Conservation (phyloP, 2,797 vertebrate genomes). For the Danio kyathit region DNA sequence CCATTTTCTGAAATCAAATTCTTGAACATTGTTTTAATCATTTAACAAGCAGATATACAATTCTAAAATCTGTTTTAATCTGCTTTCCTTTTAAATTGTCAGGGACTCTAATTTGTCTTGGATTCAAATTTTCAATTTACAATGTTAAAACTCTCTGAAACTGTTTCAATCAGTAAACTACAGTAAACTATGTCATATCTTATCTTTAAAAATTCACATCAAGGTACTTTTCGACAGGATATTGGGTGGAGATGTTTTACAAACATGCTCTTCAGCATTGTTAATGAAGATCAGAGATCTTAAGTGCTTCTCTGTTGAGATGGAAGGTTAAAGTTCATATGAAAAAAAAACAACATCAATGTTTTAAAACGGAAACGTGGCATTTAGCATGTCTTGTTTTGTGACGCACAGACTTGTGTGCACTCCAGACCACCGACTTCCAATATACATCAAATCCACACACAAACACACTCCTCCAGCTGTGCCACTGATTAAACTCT, state of each 20-base stretch:
- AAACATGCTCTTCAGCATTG: neutral
- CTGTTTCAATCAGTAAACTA: neutral
- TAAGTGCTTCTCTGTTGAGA: neutral
- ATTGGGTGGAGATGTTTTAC: neutral
- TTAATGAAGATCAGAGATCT: neutral
- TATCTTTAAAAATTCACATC: constrained; percentile 7
- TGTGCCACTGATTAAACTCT: constrained; percentile 52
- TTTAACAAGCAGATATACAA: too few species aligned
- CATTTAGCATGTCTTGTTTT: neutral
- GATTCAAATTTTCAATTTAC: neutral
- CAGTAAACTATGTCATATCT: neutral
- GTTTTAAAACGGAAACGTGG: neutral
- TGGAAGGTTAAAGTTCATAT: neutral
- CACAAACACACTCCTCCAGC: constrained; percentile 35
- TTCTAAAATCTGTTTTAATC: too few species aligned
- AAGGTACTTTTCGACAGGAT: neutral
- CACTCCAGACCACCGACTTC: neutral
- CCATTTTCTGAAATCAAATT: too few species aligned
- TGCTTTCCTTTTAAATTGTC: too few species aligned
- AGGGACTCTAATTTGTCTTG: too few species aligned
- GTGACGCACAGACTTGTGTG: constrained; percentile 42
- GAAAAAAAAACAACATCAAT: neutral
- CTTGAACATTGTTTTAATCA: too few species aligned
- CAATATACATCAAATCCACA: constrained; percentile 17
- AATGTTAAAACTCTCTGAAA: neutral